Base-by-base conservation (phyloP, 1,140 invertebrate species). In the Tetramorium simillimum region DNA sequence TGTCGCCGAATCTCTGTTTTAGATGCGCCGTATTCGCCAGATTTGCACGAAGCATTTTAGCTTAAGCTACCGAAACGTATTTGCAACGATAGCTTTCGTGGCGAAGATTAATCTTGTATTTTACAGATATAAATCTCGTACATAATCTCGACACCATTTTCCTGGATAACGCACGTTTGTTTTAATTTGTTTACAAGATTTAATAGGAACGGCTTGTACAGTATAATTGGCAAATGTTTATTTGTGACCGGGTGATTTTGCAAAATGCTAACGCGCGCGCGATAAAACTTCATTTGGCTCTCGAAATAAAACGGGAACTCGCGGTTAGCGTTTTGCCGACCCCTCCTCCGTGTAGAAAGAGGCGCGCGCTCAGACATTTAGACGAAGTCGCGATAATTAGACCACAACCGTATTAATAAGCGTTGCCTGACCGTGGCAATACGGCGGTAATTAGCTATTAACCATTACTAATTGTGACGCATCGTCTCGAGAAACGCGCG, bases 401-500 rank as follows among this genome's bases (percentile, higher is more conserved):
- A 94, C 92, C 93, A 92, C 84, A 90, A 94, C 93, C 84, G 92
- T 67, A 90, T 87, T 94, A 94, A 94, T 93, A 92, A 93, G 89
- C 91, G 88, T 86, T 90, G 85, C 88, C 91, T 89, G 89, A 93
- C 89, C 92, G 91, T 89, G 60, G 80, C 90, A 90, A 90, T 80
- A 91, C 76, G 85, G 73, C 65, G 86, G 85, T 91, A 93, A 93
- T 93, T 93, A 92, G 75, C 86, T 75, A 92, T 92, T 91, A 91
- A 90, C 76, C 58, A 63, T 81, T 40, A 77, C 76, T 90, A 90
- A 90, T 88, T 78, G 82, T 86, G 51, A 84, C 16, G 67, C 65
- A 63, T 80, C 46, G 82, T 87, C 58, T 89, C 67, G 70, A 53
- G 51, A 70, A 58, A n/a, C 37, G 33, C 18, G 9, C 7, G 62